Base-by-base conservation (phyloP, 2,888 invertebrate genomes). In the Drosophila affinis region DNA sequence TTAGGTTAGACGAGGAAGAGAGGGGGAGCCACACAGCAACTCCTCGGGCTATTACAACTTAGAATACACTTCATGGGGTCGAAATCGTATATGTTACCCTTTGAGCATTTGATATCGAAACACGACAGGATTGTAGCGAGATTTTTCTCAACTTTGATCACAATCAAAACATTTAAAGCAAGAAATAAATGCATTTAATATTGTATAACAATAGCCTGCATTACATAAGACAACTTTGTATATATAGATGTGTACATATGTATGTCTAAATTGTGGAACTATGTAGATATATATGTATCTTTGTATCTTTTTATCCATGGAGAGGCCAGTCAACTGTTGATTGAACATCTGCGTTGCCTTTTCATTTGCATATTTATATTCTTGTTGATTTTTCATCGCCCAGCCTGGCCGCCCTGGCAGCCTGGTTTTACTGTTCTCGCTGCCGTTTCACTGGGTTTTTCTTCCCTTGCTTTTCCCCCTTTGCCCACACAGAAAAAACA, bases 321-420 rank as follows among this genome's bases (percentile, higher is more conserved):
- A 52, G 56, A 53, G 24, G 62, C 62, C 70, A 70, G 62, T 71
- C 69, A 71, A 71, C 72, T 71, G 72, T 72, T 72, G 72, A 72
- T 72, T 72, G 72, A 72, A 72, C 72, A 72, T 63, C 72, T 72
- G 72, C 57, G 71, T 59, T 69, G 51, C 62, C 62, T 70, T 70
- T 71, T 62, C 70, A 71, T 71, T 71, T 71, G 70, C 70, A 71
- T 71, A 71, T 71, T 71, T 71, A 71, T 71, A 62, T 70, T 70
- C 62, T 70, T 71, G 67, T 68, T 68, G 67, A 58, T 68, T 68
- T 58, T 58, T 24, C 64, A 51, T 39, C 46, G 12, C 9, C 45
- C 51, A 24, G 24, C 24, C 24, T 5, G 21, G 21, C 27, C 46
- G 10, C 21, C 21, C 21, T n/a, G n/a, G n/a, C n/a, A 21, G 21